Evolutionary conservation across 2,113 vertebrate genomes (phyloP).

Genomic region (Proterorhinus semilunaris): DNA sequence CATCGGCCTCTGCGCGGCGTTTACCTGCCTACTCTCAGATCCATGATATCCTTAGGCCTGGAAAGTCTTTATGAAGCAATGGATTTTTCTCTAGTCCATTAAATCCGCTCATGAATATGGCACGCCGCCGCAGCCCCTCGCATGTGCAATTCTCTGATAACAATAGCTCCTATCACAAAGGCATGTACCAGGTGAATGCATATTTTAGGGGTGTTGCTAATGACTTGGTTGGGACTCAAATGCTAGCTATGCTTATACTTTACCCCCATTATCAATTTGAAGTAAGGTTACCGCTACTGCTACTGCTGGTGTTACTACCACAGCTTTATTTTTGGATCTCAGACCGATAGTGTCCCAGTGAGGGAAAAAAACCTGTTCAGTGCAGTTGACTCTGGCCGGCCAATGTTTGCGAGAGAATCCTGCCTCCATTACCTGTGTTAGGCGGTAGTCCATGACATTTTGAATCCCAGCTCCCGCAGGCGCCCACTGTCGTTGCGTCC

Average conservation of each 20-base stretch:
- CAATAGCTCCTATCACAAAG: constrained; percentile 6
- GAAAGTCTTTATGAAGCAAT: constrained; percentile 11
- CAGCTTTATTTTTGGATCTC: too few species aligned
- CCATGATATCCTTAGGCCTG: constrained; percentile 9
- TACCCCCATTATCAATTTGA: too few species aligned
- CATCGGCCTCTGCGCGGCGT: background rate
- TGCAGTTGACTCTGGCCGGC: too few species aligned
- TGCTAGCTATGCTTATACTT: constrained; percentile 48
- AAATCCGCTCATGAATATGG: constrained; percentile 25
- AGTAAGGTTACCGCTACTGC: too few species aligned
- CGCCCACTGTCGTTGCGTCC: too few species aligned
- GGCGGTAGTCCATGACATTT: too few species aligned
- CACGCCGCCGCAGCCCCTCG: constrained; percentile 25
- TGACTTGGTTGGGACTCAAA: constrained; percentile 40
- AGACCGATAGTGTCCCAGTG: too few species aligned
- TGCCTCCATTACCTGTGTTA: too few species aligned
- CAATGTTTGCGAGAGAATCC: too few species aligned
- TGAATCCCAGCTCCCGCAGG: too few species aligned
- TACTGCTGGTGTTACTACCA: too few species aligned
- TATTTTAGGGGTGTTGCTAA: constrained; percentile 14
- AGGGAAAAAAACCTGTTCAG: too few species aligned
- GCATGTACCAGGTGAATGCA: constrained; percentile 5
- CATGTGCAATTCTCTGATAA: constrained; percentile 40
- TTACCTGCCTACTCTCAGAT: constrained; percentile 18
- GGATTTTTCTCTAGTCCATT: constrained; percentile 8